Evolutionary conservation across 2,888 invertebrate genomes (phyloP), one percentile per base, ranked within the genome.

Genomic region (Odontothrips loti): DNA sequence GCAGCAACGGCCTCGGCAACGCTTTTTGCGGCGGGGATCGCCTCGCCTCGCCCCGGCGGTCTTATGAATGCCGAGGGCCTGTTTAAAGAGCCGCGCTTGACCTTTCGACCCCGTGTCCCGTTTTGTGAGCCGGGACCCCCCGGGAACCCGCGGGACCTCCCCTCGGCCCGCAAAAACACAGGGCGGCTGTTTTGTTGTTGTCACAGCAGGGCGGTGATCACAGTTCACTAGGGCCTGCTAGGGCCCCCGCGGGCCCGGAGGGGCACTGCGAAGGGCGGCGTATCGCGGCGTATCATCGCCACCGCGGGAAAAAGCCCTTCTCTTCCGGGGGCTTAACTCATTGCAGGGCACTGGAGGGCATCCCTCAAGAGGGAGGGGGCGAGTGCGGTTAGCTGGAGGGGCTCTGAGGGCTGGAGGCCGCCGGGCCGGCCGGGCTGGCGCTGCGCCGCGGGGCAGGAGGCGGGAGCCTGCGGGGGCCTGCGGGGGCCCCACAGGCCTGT

Each of bases 321-420:
- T n/a, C 58, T 58, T 58, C n/a, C 58, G 58, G 58, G 34, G 58
- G 58, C 58, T 58, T 68, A n/a, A 27, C 68, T 75, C 68, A 75
- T 75, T 75, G 68, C 23, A 9, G 68, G 68, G 68, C 68, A 75
- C 68, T 75, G 68, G 68, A 75, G 68, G 68, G 27, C 27, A 75
- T 58, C 58, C 68, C 10, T 23, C 68, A 27, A 75, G 68, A 68
- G 68, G 68, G 68, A 27, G 23, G 68, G 68, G 27, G 27, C 27
- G 68, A 23, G 27, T 75, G 68, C 68, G 68, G 68, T 75, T 75
- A 75, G n/a, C n/a, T n/a, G n/a, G n/a, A n/a, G 68, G 68, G 68
- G 68, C 68, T 75, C 68, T 27, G 68, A 12, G 23, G 68, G 58
- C 58, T 58, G 17, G n/a, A n/a, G 48, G 48, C 48, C 48, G 48